Evolutionary conservation across 2,797 vertebrate species (phyloP), one percentile per base, ranked within the genome.

Genomic region (Alectoris magna): DNA sequence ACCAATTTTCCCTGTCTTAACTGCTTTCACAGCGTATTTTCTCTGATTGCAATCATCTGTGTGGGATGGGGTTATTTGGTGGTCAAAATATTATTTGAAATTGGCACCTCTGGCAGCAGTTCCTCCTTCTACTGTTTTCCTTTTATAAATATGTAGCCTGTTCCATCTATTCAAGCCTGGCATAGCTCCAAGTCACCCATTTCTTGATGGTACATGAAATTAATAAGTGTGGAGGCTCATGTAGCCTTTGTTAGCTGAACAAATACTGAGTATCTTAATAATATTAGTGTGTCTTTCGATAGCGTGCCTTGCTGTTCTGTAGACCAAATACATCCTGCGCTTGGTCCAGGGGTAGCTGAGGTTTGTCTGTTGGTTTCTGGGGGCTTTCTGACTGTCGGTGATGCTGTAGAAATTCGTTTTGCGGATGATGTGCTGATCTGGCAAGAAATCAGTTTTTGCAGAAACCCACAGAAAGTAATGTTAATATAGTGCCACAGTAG

Each of bases 201-300:
- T 94, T 92, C 75, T 95, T 70, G 75, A 34, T 63, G 87, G 82
- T 44, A 79, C 56, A 93, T 76, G 85, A 91, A 90, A 92, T 89
- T 80, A 88, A 89, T 93, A 87, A 80, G 53, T 67, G 3, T 14
- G 49, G 59, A 77, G 67, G 58, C 55, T 94, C 85, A 72, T 75
- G 84, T 69, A 84, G 84, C 63, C 83, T 92, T 85, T 2, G 3
- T 75, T 95, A 27, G 5, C 73, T 86, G 62, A 41, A 73, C 75
- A 69, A 79, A 85, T 89, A 71, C 76, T 87, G 76, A 79, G 36
- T 88, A 64, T 51, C 86, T 69, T 84, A 58, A 68, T 74, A 77
- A 39, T 85, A 68, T 68, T 85, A 49, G 41, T 58, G 74, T 78
- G 89, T 55, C 58, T 88, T 95, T 63, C 62, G 73, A 55, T 59